A percentile compares a stretch with the other conserved stretches of the same genome.
These are phyloP conservation scores for Calliphora vomitoria DNA, from an alignment of 2,888 invertebrate species.

Conservation along the genomic window DNA sequence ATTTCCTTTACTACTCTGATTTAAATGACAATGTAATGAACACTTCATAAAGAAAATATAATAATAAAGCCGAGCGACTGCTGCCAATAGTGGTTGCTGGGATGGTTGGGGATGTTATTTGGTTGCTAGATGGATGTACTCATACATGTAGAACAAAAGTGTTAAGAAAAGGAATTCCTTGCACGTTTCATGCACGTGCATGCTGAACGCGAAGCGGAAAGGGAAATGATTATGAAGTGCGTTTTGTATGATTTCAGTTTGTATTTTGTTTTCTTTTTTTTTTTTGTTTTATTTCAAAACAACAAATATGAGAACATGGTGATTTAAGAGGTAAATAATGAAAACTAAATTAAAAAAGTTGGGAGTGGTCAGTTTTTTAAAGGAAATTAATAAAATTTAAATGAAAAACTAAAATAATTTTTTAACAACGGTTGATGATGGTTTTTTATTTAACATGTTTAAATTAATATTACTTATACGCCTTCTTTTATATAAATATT, in stretches of 20 bases:
- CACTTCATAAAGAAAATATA: conserved; percentile 53
- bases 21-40: conserved; percentile 49
- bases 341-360: conserved; percentile 26
- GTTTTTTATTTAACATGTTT: background rate
- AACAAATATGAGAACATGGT: conserved; percentile 41
- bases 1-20: conserved; percentile 9
- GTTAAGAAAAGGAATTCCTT: conserved; percentile 79
- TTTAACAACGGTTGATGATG: too few species aligned
- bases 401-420: background rate
- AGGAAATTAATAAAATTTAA: background rate
- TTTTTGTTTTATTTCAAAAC: conserved; percentile 31
- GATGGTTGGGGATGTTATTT: conserved; percentile 30
- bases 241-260: conserved; percentile 64
- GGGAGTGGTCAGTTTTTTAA: conserved; percentile 25
- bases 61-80: conserved; percentile 41
- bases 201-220: conserved; percentile 73
- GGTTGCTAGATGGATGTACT: conserved; percentile 12
- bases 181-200: conserved; percentile 82
- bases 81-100: conserved; percentile 20
- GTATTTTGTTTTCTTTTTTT: too few species aligned
- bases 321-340: conserved; percentile 25
- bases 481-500: background rate
- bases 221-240: conserved; percentile 77
- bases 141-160: conserved; percentile 74
- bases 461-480: conserved; percentile 8